phyloP scores from a whole-genome alignment of 35 echinoderm and acorn worm species.

The Diadema setosum region DNA sequence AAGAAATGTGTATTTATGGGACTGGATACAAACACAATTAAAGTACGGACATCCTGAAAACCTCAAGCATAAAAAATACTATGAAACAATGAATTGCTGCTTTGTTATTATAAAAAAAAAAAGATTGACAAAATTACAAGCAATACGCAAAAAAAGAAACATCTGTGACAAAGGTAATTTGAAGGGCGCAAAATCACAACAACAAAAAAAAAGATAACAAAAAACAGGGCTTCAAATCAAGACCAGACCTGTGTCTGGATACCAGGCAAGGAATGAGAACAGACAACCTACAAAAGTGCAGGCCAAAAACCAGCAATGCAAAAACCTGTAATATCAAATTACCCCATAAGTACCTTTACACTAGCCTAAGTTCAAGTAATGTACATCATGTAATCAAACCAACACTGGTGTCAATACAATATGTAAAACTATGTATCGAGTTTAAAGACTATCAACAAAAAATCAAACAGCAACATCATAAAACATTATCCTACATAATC shows the following conservation, averaged over 20 bases:
- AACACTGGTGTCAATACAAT: not conserved
- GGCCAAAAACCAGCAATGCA: not conserved
- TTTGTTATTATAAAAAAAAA: not conserved
- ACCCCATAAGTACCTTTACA: not conserved
- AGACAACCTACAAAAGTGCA: too few relatives aligned
- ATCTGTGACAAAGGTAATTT: not conserved
- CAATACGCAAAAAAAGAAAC: not conserved
- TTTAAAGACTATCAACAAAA: too few relatives aligned
- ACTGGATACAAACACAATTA: not conserved
- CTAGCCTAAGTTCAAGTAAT: not conserved
- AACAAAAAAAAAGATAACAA: too few relatives aligned
- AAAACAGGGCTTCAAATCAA: not conserved
- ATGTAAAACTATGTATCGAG: not conserved
- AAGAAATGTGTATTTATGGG: not conserved
- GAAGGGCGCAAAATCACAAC: too few relatives aligned
- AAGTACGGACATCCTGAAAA: not conserved
- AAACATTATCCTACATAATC: too few relatives aligned
- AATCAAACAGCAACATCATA: too few relatives aligned
- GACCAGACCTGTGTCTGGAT: not conserved
- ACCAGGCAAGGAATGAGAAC: too few relatives aligned
- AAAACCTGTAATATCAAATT: not conserved
- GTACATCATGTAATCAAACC: too few relatives aligned
- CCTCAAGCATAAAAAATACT: not conserved
- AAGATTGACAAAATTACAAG: not conserved
- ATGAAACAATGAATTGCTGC: not conserved